Percentiles rank a stretch among this genome's conserved stretches.
phyloP scores from a whole-genome alignment of 2,113 vertebrate genomes.

The Amazona guildingii region DNA sequence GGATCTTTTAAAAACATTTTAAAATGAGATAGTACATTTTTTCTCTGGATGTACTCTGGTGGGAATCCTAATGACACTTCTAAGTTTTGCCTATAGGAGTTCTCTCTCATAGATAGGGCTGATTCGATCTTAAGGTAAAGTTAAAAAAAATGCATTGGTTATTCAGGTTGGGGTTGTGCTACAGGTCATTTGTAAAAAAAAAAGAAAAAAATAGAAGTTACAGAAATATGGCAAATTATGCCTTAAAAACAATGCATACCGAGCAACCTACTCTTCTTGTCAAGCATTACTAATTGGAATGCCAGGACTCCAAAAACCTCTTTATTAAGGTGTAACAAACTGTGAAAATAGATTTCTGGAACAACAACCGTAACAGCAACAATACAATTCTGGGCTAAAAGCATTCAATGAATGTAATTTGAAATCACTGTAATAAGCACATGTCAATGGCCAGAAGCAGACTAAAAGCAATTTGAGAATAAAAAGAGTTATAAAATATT shows the following conservation, averaged over 20 bases:
- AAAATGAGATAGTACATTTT: background rate
- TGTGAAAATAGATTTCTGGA: constrained; percentile 10
- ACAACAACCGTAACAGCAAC: background rate
- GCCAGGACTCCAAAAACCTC: background rate
- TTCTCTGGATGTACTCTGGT: background rate
- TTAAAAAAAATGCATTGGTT: background rate
- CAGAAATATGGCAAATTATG: background rate
- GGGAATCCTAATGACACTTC: background rate
- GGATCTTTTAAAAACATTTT: background rate
- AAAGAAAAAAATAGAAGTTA: background rate
- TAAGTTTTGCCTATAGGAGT: background rate
- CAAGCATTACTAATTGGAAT: background rate
- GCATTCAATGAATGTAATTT: background rate
- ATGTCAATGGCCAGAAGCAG: background rate
- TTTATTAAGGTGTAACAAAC: constrained; percentile 27
- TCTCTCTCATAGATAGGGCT: background rate
- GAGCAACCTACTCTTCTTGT: background rate
- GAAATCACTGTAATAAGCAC: background rate
- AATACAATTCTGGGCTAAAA: background rate
- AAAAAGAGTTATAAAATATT: constrained; percentile 36
- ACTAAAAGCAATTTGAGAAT: constrained; percentile 42
- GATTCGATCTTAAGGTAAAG: background rate
- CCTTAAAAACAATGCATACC: background rate
- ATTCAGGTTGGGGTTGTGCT: background rate
- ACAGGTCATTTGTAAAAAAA: background rate